Evolutionary conservation across 2,113 vertebrate species (phyloP).

Genomic region (Chaetura pelagica): DNA sequence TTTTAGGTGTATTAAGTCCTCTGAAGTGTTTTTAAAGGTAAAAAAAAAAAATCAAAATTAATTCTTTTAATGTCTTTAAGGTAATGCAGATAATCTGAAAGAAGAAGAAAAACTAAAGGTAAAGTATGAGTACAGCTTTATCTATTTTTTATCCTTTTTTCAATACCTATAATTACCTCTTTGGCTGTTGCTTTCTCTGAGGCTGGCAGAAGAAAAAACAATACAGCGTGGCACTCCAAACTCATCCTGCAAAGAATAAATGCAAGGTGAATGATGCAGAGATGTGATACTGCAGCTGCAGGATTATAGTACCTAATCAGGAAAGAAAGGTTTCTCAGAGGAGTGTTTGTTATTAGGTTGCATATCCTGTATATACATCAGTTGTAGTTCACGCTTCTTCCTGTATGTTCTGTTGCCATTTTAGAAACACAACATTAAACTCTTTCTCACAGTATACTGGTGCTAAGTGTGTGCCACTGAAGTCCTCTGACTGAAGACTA

Average conservation of each 20-base stretch:
- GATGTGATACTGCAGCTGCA: neutral
- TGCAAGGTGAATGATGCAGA: neutral
- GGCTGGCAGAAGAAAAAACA: neutral
- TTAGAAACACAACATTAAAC: neutral
- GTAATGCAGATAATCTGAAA: constrained; percentile 11
- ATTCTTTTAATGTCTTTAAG: constrained; percentile 47
- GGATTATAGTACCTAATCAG: neutral
- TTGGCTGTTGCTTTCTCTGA: neutral
- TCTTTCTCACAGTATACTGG: neutral
- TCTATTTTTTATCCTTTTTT: neutral
- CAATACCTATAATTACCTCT: neutral
- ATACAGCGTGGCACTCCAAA: neutral
- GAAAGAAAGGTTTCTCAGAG: constrained; percentile 9
- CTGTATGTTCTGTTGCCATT: neutral
- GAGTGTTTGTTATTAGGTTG: neutral
- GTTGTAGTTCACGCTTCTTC: neutral
- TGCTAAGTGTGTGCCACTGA: accelerated
- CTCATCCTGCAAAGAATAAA: neutral
- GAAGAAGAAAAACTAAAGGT: constrained; percentile 44
- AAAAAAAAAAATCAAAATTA: neutral
- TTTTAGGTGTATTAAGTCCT: neutral
- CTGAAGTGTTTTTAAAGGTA: neutral
- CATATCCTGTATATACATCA: neutral
- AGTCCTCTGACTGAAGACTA: neutral
- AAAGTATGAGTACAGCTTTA: neutral